Conservation (phyloP, 2,888 invertebrate genomes). For the Auanema freiburgensis region DNA sequence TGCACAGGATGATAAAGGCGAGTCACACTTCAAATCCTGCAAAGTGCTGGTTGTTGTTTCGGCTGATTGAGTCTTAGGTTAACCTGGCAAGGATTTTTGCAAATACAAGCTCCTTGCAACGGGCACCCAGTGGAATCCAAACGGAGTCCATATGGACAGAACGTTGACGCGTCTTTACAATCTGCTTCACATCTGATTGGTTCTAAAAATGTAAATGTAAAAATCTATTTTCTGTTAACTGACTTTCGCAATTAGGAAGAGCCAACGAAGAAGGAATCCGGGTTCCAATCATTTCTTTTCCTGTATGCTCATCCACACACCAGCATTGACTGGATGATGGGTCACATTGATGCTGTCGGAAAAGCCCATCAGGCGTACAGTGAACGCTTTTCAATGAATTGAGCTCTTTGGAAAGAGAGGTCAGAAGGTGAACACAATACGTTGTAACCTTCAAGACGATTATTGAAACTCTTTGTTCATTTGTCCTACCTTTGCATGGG, state of each 20-base stretch:
- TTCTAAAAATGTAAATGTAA: too few relatives aligned
- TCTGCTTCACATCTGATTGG: slow-evolving; percentile 33
- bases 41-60: slow-evolving; percentile 6
- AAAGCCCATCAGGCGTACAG: slow-evolving; percentile 49
- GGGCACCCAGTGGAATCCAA: slow-evolving; percentile 43
- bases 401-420: slow-evolving; percentile 37
- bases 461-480: background rate
- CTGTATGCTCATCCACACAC: slow-evolving; percentile 42
- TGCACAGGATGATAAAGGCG: slow-evolving; percentile 13
- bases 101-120: slow-evolving; percentile 39
- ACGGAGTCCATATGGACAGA: slow-evolving; percentile 33
- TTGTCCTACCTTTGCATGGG: slow-evolving; percentile 24
- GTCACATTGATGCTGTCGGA: slow-evolving; percentile 52
- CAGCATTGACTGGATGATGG: slow-evolving; percentile 40
- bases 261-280: slow-evolving; percentile 25
- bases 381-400: slow-evolving; percentile 30
- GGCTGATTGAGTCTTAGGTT: background rate
- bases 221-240: background rate
- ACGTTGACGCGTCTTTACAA: slow-evolving; percentile 19
- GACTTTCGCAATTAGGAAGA: slow-evolving; percentile 39
- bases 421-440: slow-evolving; percentile 49
- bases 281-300: slow-evolving; percentile 52
- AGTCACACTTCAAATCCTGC: slow-evolving; percentile 30
- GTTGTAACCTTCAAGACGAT: slow-evolving; percentile 30
- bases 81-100: slow-evolving; percentile 40